A percentile compares a stretch with the other conserved stretches of the same genome.
Conservation (phyloP, 2,113 vertebrate genomes). For the Acanthochromis polyacanthus region DNA sequence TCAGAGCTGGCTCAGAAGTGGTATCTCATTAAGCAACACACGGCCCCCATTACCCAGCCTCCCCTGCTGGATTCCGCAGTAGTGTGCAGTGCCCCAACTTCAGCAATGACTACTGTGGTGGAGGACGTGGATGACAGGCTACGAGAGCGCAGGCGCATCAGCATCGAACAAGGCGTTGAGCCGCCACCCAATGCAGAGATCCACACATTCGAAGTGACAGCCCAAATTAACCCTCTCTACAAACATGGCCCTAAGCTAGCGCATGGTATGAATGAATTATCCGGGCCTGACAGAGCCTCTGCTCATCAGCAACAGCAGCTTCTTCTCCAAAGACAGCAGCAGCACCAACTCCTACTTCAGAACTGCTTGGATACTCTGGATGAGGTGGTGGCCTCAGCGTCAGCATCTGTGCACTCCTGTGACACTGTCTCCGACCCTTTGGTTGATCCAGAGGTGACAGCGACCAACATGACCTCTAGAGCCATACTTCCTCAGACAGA, state of each 20-base stretch:
- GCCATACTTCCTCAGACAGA: constrained; percentile 56
- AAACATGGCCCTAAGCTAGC: constrained; percentile 88
- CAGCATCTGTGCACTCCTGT: constrained; percentile 46
- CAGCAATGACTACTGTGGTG: constrained; percentile 47
- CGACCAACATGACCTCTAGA: constrained; percentile 29
- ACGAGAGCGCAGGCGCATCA: constrained; percentile 87
- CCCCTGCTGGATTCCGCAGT: constrained; percentile 76
- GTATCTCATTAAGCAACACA: constrained; percentile 91
- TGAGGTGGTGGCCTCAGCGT: constrained; percentile 79
- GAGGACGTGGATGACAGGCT: constrained; percentile 88
- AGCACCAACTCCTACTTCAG: constrained; percentile 83
- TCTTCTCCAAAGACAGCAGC: constrained; percentile 78
- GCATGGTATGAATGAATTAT: constrained; percentile 85
- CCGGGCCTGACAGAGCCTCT: constrained; percentile 72
- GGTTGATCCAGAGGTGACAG: constrained; percentile 43
- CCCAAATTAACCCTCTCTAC: constrained; percentile 86
- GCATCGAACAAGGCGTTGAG: constrained; percentile 89
- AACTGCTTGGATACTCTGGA: constrained; percentile 86
- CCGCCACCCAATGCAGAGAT: constrained; percentile 88
- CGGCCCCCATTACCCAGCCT: constrained; percentile 85
- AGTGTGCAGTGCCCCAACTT: constrained; percentile 44
- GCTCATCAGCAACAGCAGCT: constrained; percentile 78
- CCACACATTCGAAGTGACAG: constrained; percentile 88
- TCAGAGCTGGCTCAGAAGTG: constrained; percentile 89
- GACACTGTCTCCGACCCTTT: constrained; percentile 42